These are phyloP conservation scores for Myioborus miniatus DNA, from an alignment of 2,797 vertebrate genomes.

Conservation along the genomic window DNA sequence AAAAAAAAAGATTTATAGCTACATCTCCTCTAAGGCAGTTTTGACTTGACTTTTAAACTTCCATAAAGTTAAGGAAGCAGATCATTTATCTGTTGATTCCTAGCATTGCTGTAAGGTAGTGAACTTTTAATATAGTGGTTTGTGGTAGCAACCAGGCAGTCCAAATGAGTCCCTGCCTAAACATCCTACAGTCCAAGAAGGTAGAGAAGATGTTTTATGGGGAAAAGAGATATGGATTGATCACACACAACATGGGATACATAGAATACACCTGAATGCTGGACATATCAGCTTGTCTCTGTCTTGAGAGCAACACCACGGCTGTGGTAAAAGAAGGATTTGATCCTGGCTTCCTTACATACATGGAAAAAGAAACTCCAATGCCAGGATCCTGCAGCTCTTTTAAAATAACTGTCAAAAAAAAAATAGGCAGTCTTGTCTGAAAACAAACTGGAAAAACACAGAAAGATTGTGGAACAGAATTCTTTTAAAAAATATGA, in stretches of 20 bases:
- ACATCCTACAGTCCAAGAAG: not conserved
- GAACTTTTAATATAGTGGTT: not conserved
- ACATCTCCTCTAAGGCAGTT: not conserved
- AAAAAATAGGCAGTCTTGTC: not conserved
- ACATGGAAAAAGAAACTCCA: not conserved
- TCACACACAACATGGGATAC: not conserved
- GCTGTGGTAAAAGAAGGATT: not conserved
- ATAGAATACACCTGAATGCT: not conserved
- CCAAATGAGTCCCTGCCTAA: not conserved
- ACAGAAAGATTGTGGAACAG: not conserved
- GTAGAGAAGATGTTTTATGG: not conserved
- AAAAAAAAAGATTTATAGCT: not conserved
- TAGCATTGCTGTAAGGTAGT: not conserved
- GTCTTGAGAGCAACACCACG: not conserved
- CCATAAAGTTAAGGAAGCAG: not conserved
- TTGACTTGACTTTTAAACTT: not conserved
- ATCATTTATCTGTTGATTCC: not conserved
- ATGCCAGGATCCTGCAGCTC: not conserved
- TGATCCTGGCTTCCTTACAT: not conserved
- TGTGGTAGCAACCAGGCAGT: not conserved
- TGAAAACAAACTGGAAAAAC: not conserved
- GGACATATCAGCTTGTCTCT: not conserved
- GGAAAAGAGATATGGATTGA: not conserved
- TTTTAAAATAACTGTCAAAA: not conserved
- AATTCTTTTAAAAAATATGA: not conserved